These are phyloP conservation scores for Chanos chanos DNA, from an alignment of 2,797 vertebrate genomes.

Conservation along the genomic window DNA sequence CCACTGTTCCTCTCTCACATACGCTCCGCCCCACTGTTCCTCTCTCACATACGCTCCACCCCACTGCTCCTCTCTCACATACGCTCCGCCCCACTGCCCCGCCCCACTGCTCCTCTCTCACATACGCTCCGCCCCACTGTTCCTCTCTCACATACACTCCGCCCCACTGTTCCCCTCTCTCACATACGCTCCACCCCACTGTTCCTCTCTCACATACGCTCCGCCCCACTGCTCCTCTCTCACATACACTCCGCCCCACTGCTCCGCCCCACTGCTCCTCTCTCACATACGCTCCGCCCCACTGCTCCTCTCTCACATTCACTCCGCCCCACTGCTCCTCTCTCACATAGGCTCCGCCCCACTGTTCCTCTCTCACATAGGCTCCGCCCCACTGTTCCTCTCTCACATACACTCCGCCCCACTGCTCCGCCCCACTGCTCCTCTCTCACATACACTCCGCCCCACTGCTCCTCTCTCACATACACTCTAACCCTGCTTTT, in stretches of 20 bases:
- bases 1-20: too few species aligned
- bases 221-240: not conserved
- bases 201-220: not conserved
- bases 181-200: not conserved
- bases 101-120: too few species aligned
- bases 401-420: conserved; percentile 1
- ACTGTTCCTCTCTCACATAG: too few species aligned
- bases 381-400: not conserved
- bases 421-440: not conserved
- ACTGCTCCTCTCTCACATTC: not conserved
- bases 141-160: too few species aligned
- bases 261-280: not conserved
- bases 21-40: too few species aligned
- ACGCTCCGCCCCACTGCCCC: too few species aligned
- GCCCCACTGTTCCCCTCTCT: too few species aligned
- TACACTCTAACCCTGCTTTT: not conserved
- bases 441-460: not conserved
- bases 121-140: too few species aligned
- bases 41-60: too few species aligned
- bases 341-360: too few species aligned
- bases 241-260: too few species aligned
- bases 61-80: too few species aligned
- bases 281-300: not conserved
- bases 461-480: not conserved
- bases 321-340: not conserved